A percentile compares a stretch with the other conserved stretches of the same genome.
Conservation (phyloP, 2,888 invertebrate species). For the Andrena flavipes region DNA sequence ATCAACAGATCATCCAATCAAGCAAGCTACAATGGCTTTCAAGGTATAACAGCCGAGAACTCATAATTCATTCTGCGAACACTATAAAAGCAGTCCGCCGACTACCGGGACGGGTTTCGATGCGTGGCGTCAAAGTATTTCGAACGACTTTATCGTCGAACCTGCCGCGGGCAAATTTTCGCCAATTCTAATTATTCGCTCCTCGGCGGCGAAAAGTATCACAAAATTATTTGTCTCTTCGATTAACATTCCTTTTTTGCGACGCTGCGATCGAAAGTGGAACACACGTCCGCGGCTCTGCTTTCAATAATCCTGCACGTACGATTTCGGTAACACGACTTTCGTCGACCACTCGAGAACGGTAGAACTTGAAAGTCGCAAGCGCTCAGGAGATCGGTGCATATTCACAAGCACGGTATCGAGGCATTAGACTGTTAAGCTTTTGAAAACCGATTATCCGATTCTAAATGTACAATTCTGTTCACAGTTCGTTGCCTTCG, state of each 20-base stretch:
- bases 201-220: not conserved
- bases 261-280: conserved; percentile 31
- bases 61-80: conserved; percentile 3
- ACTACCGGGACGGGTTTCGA: not conserved
- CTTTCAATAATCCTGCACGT: conserved; percentile 27
- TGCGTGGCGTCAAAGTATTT: not conserved
- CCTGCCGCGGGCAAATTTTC: not conserved
- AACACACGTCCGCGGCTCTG: conserved; percentile 15
- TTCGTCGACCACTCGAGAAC: conserved; percentile 37
- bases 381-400: no score
- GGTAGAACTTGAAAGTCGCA: not conserved
- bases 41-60: conserved; percentile 73
- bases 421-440: no score
- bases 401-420: no score
- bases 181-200: not conserved
- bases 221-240: not conserved
- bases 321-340: conserved; percentile 34
- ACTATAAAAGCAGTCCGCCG: not conserved
- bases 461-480: not conserved
- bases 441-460: no score
- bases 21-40: conserved; percentile 78
- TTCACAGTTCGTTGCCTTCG: conserved; percentile 84
- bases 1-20: conserved; percentile 73
- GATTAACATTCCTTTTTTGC: not conserved
- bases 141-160: not conserved